Conservation (phyloP, 2,888 invertebrate genomes). For the Lithosia quadra region DNA sequence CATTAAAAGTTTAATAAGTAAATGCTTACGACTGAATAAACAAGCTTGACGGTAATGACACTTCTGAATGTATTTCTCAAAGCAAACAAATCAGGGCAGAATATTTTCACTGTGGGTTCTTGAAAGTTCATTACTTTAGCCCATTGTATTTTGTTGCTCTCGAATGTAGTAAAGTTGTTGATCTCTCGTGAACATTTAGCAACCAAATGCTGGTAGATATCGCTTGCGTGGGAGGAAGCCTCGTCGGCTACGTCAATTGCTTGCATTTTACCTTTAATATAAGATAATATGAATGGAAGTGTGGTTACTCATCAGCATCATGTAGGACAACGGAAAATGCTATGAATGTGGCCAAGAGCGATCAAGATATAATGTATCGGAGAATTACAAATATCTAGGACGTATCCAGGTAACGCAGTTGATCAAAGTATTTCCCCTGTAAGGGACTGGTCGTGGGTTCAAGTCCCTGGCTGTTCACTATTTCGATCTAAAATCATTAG, state of each 20-base stretch:
- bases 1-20: neutral
- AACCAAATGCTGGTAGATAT: slow-evolving; percentile 66
- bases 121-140: slow-evolving; percentile 84
- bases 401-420: too few species aligned
- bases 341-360: too few species aligned
- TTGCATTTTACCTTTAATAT: slow-evolving; percentile 1
- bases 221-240: slow-evolving; percentile 57
- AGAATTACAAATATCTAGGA: too few species aligned
- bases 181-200: slow-evolving; percentile 67
- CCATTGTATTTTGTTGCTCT: slow-evolving; percentile 84
- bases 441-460: too few species aligned
- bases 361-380: too few species aligned
- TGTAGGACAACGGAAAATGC: too few species aligned
- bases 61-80: slow-evolving; percentile 87
- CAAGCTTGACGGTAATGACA: slow-evolving; percentile 78
- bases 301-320: too few species aligned
- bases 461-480: too few species aligned
- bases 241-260: slow-evolving; percentile 49
- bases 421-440: too few species aligned
- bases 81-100: slow-evolving; percentile 80
- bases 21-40: slow-evolving; percentile 82
- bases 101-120: slow-evolving; percentile 81
- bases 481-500: too few species aligned
- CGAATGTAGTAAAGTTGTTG: slow-evolving; percentile 76
- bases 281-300: neutral